Conservation (phyloP, 2,113 vertebrate species). For the Caranx melampygus region DNA sequence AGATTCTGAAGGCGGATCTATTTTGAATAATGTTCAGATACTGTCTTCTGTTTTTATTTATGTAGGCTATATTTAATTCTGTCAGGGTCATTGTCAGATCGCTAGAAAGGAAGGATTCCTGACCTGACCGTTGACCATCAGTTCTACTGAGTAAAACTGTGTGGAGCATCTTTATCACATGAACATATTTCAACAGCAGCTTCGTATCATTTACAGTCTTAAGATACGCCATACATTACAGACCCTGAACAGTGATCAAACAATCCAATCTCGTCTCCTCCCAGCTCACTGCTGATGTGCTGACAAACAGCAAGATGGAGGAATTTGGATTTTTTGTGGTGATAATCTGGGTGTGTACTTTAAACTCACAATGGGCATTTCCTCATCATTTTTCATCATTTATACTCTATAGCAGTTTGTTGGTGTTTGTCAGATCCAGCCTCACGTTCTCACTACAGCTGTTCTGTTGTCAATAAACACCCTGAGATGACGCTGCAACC, state of each 20-base stretch:
- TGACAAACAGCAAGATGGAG: neutral
- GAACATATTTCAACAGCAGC: neutral
- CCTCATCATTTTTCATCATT: neutral
- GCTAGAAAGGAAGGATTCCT: neutral
- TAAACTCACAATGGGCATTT: neutral
- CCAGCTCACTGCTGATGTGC: neutral
- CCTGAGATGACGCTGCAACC: no score
- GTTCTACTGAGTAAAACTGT: neutral
- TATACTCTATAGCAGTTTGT: neutral
- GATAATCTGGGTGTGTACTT: neutral
- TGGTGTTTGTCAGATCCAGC: no score
- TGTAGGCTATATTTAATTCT: neutral
- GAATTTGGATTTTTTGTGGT: neutral
- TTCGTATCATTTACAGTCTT: neutral
- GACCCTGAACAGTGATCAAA: neutral
- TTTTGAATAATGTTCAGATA: constrained; percentile 24
- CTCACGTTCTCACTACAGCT: no score
- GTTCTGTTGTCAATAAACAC: no score
- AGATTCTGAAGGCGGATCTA: constrained; percentile 51
- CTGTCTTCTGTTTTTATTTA: constrained; percentile 5
- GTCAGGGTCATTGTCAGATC: constrained; percentile 14
- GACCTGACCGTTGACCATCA: neutral
- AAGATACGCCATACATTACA: neutral
- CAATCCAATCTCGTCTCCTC: neutral
- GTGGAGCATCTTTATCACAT: neutral